phyloP scores from a whole-genome alignment of 2,797 vertebrate genomes.

The Manis javanica region DNA sequence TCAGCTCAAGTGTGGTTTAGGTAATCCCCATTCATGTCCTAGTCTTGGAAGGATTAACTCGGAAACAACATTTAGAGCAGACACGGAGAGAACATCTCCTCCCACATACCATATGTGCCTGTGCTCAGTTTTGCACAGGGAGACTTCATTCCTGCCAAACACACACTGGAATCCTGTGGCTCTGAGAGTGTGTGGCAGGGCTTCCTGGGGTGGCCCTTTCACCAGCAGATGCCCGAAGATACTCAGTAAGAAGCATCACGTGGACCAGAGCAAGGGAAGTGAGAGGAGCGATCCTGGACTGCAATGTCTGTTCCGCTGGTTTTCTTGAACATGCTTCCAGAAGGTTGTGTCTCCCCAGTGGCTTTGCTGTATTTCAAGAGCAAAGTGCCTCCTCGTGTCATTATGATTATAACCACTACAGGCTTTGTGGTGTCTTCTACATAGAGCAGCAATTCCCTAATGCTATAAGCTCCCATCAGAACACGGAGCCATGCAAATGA shows the following conservation, averaged over 20 bases:
- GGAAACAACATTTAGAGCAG: conserved; percentile 68
- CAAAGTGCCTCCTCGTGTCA: not conserved
- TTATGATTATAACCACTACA: not conserved
- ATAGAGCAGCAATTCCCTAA: not conserved
- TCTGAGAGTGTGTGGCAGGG: not conserved
- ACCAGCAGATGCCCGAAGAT: not conserved
- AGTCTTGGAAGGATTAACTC: conserved; percentile 51
- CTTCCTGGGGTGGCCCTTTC: not conserved
- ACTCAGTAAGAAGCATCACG: not conserved
- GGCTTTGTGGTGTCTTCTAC: not conserved
- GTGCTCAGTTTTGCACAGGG: conserved; percentile 51
- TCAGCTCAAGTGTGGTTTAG: conserved; percentile 27
- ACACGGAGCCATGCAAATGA: not conserved
- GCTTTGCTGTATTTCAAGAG: not conserved
- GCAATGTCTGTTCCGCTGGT: not conserved
- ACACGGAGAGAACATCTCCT: conserved; percentile 70
- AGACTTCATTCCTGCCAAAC: conserved; percentile 12
- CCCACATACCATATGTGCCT: conserved; percentile 69
- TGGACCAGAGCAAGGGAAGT: not conserved
- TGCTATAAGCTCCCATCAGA: not conserved
- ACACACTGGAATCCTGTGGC: not conserved
- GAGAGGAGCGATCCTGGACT: not conserved
- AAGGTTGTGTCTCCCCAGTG: not conserved
- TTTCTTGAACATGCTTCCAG: not conserved
- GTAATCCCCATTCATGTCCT: conserved; percentile 76